These are phyloP conservation scores for Piaya cayana DNA, from an alignment of 2,113 vertebrate species.

Conservation along the genomic window DNA sequence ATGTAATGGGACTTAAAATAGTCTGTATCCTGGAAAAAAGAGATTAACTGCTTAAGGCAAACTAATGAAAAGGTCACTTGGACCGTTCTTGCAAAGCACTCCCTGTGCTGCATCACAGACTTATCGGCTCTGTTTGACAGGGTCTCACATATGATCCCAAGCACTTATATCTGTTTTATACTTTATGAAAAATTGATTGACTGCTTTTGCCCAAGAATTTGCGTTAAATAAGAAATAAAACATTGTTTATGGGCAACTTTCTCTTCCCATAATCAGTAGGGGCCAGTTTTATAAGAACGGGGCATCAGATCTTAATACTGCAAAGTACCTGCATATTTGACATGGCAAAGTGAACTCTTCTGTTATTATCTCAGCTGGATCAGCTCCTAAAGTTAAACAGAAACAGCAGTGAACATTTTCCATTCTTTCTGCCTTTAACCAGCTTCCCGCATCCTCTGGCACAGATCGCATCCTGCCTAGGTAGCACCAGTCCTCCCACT, in stretches of 20 bases:
- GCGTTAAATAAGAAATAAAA: constrained; percentile 61
- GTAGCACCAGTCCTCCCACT: not conserved
- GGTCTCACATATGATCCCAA: constrained; percentile 65
- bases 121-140: constrained; percentile 66
- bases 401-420: constrained; percentile 63
- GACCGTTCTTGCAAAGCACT: constrained; percentile 48
- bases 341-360: constrained; percentile 56
- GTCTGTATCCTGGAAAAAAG: constrained; percentile 45
- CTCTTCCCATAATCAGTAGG: constrained; percentile 52
- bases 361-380: constrained; percentile 71
- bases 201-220: constrained; percentile 63
- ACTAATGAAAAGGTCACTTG: constrained; percentile 69
- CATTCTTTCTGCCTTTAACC: constrained; percentile 29
- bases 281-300: constrained; percentile 61
- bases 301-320: constrained; percentile 65
- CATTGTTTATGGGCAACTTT: constrained; percentile 66
- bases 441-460: not conserved
- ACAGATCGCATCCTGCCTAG: not conserved
- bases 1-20: constrained; percentile 67
- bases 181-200: constrained; percentile 78
- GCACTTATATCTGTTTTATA: constrained; percentile 68
- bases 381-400: constrained; percentile 64
- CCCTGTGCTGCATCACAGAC: constrained; percentile 50
- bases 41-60: constrained; percentile 67
- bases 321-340: constrained; percentile 73